Conservation (phyloP, 2,797 vertebrate genomes). For the Sorex maritimensis region DNA sequence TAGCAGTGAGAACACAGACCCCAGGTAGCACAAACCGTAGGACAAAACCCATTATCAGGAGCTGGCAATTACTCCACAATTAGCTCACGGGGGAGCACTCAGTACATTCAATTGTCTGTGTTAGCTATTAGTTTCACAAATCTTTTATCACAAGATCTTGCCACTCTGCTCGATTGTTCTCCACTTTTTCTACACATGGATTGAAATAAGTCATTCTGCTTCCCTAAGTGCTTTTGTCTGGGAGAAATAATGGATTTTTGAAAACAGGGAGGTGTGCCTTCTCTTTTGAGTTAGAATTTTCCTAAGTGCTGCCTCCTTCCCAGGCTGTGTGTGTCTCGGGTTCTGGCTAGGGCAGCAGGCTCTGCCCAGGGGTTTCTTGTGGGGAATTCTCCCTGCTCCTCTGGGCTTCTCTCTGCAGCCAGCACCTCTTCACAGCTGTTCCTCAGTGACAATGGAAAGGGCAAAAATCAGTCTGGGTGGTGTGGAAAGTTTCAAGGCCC, state of each 20-base stretch:
- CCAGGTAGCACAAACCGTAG: neutral
- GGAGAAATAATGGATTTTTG: conserved; percentile 77
- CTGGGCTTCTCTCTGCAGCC: neutral
- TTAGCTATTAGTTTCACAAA: conserved; percentile 59
- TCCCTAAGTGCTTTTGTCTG: conserved; percentile 61
- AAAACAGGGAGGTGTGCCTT: conserved; percentile 55
- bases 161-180: conserved; percentile 15
- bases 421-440: neutral
- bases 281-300: conserved; percentile 47
- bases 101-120: conserved; percentile 12
- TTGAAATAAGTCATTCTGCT: conserved; percentile 52
- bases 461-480: neutral
- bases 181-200: neutral
- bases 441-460: neutral
- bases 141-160: conserved; percentile 36
- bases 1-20: conserved; percentile 9
- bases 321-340: neutral
- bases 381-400: neutral
- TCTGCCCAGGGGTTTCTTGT: neutral
- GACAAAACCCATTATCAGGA: conserved; percentile 16
- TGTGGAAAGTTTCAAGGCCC: neutral
- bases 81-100: conserved; percentile 42
- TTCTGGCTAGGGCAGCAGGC: neutral
- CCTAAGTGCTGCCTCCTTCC: neutral
- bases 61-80: conserved; percentile 64